Percentiles rank a stretch among this genome's conserved stretches.
These are phyloP conservation scores for Chitala chitala DNA, from an alignment of 2,113 vertebrate species.

Conservation along the genomic window DNA sequence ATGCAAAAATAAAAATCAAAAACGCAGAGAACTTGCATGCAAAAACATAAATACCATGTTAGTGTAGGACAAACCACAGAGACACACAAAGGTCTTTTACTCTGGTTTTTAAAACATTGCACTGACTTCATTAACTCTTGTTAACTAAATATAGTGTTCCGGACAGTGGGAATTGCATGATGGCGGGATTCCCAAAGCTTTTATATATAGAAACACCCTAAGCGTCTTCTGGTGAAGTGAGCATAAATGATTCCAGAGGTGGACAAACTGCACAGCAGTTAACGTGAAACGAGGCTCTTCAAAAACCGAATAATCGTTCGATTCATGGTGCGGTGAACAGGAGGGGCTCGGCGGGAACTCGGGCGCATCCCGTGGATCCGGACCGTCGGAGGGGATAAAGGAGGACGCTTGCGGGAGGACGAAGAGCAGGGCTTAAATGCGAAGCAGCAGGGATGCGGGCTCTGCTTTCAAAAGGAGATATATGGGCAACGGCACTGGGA, in stretches of 20 bases:
- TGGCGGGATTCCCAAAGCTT: too few relatives aligned
- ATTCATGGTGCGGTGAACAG: slow-evolving; percentile 33
- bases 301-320: slow-evolving; percentile 36
- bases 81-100: too few relatives aligned
- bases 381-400: slow-evolving; percentile 35
- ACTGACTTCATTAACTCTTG: too few relatives aligned
- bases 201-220: slow-evolving; percentile 35
- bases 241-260: slow-evolving; percentile 30
- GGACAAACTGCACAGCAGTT: slow-evolving; percentile 24
- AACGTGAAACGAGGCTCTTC: slow-evolving; percentile 20
- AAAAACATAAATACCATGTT: too few relatives aligned
- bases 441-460: slow-evolving; percentile 57
- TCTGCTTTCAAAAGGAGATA: slow-evolving; percentile 53
- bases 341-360: neutral
- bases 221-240: slow-evolving; percentile 33
- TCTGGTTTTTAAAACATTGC: too few relatives aligned
- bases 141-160: too few relatives aligned
- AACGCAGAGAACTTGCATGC: too few relatives aligned
- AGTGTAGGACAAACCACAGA: too few relatives aligned
- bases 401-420: slow-evolving; percentile 47
- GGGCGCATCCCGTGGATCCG: slow-evolving; percentile 16
- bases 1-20: too few relatives aligned
- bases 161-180: too few relatives aligned
- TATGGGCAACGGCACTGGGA: slow-evolving; percentile 45
- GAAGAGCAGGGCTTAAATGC: slow-evolving; percentile 56